Evolutionary conservation across 2,113 vertebrate genomes (phyloP).

Genomic region (Chauna torquata): DNA sequence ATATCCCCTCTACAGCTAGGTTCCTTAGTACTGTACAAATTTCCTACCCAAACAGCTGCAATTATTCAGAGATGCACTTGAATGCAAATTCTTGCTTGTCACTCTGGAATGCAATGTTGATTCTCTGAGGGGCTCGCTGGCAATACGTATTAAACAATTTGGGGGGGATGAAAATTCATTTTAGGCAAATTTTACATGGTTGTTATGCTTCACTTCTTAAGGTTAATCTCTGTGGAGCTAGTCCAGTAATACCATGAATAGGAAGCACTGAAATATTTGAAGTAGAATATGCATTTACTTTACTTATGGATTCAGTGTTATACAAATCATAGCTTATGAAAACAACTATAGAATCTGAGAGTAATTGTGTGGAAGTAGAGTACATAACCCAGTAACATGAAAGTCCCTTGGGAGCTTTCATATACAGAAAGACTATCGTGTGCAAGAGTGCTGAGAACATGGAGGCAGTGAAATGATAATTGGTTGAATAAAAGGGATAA

Average conservation of each 20-base stretch:
- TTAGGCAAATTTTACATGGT: constrained; percentile 35
- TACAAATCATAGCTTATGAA: constrained; percentile 37
- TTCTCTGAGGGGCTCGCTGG: constrained; percentile 34
- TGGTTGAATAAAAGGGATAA: neutral
- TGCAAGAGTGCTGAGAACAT: neutral
- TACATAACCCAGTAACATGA: neutral
- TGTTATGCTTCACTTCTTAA: constrained; percentile 10
- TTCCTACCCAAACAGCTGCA: constrained; percentile 52
- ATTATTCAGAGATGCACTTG: constrained; percentile 62
- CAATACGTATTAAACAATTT: constrained; percentile 46
- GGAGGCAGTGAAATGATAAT: neutral
- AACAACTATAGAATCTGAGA: constrained; percentile 55
- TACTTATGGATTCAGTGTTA: constrained; percentile 3
- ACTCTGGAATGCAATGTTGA: constrained; percentile 49
- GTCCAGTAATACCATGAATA: neutral
- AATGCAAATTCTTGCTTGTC: constrained; percentile 55
- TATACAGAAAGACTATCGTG: neutral
- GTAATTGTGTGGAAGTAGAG: constrained; percentile 32
- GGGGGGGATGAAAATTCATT: constrained; percentile 32
- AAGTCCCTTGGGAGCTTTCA: neutral
- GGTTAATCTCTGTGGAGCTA: constrained; percentile 38
- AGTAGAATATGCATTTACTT: constrained; percentile 29
- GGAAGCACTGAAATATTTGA: constrained; percentile 49
- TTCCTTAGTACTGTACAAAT: neutral
- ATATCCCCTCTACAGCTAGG: neutral